Percentiles rank a stretch among this genome's conserved stretches.
Evolutionary conservation across 1,140 invertebrate genomes (phyloP).

Genomic region (Anadara kagoshimensis): DNA sequence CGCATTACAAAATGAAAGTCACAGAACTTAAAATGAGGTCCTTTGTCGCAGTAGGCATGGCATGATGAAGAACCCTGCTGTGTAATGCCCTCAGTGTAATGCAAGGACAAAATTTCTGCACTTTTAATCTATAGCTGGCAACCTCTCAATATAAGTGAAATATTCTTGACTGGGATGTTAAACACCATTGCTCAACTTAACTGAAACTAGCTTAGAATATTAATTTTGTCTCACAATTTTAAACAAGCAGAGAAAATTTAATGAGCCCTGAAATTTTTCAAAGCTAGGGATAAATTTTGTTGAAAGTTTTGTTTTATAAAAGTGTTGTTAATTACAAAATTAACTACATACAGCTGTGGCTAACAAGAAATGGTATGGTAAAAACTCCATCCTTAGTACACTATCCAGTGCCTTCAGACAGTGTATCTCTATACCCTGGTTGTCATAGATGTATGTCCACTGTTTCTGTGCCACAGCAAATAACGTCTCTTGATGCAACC

Average conservation of each 20-base stretch:
- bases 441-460: constrained; percentile 98
- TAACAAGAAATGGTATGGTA: constrained; percentile 98
- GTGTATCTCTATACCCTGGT: constrained; percentile 96
- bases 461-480: constrained; percentile 97
- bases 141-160: too few species aligned
- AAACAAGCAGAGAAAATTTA: too few species aligned
- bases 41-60: too few species aligned
- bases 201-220: neutral
- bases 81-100: too few species aligned
- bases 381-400: constrained; percentile 90
- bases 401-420: constrained; percentile 92
- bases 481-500: constrained; percentile 97
- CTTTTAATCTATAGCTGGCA: too few species aligned
- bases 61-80: too few species aligned
- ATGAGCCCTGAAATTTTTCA: too few species aligned
- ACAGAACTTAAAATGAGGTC: too few species aligned
- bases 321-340: neutral
- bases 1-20: too few species aligned
- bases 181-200: too few species aligned
- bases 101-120: too few species aligned
- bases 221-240: neutral
- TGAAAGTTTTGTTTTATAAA: neutral
- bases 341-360: constrained; percentile 83
- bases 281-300: neutral
- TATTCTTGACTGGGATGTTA: too few species aligned